A percentile compares a stretch with the other conserved stretches of the same genome.
Conservation (phyloP, 2,113 vertebrate species). For the Cyprinodon brontotheroides region DNA sequence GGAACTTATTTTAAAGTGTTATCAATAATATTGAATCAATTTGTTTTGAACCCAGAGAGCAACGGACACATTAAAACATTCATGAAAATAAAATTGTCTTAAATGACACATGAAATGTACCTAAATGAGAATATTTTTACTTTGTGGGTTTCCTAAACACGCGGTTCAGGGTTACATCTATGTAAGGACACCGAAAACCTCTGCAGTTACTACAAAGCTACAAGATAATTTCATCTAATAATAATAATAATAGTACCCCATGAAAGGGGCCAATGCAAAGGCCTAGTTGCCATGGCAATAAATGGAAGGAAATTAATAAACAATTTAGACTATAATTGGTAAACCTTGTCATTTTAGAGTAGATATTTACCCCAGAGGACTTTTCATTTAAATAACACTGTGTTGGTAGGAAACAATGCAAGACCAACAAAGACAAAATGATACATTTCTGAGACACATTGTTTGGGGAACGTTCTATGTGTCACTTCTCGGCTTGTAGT, state of each 20-base stretch:
- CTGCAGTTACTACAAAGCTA: conserved; percentile 33
- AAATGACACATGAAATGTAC: conserved; percentile 9
- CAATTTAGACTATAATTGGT: conserved; percentile 44
- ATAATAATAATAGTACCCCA: conserved; percentile 18
- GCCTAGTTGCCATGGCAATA: conserved; percentile 55
- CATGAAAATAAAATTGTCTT: conserved; percentile 4
- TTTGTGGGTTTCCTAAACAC: background rate
- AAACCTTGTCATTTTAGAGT: conserved; percentile 21
- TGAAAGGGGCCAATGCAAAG: conserved; percentile 22
- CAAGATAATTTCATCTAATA: conserved; percentile 32
- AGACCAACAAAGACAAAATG: conserved; percentile 1
- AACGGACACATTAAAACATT: background rate
- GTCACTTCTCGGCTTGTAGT: conserved; percentile 27
- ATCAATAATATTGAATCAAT: conserved; percentile 17
- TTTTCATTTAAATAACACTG: conserved; percentile 14
- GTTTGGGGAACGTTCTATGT: conserved; percentile 4
- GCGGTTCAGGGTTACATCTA: conserved; percentile 10
- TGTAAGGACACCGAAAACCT: conserved; percentile 34
- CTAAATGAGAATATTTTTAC: conserved; percentile 3
- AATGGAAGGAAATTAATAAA: conserved; percentile 48
- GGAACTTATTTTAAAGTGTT: too few species aligned
- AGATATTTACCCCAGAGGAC: conserved; percentile 11
- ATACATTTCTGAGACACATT: background rate
- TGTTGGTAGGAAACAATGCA: background rate
- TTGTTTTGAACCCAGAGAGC: background rate